Conservation (phyloP, 2,888 invertebrate species). For the Calameuta pallipes region DNA sequence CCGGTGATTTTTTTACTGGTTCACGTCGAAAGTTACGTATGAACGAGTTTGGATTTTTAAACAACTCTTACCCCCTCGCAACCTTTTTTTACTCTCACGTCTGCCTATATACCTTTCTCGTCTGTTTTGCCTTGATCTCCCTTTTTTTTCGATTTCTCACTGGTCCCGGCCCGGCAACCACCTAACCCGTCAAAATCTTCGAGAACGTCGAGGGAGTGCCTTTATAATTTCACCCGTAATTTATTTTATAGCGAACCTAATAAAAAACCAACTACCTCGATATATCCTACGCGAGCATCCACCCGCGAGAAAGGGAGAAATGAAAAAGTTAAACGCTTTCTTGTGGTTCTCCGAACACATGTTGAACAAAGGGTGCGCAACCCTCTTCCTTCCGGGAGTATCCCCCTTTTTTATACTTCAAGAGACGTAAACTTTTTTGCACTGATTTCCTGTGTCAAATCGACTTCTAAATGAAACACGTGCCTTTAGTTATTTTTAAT, state of each 20-base stretch:
- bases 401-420: not conserved
- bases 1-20: slow-evolving; percentile 10
- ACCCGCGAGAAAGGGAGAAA: slow-evolving; percentile 14
- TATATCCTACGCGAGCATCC: slow-evolving; percentile 11
- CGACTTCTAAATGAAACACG: not conserved
- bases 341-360: slow-evolving; percentile 18
- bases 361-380: slow-evolving; percentile 12
- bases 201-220: slow-evolving; percentile 14
- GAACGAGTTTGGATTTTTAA: slow-evolving; percentile 29
- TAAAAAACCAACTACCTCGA: slow-evolving; percentile 39
- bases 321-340: slow-evolving; percentile 44
- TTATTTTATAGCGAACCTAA: slow-evolving; percentile 47
- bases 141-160: not conserved
- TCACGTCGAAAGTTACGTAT: slow-evolving; percentile 34
- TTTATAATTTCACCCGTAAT: slow-evolving; percentile 53
- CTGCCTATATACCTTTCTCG: slow-evolving; percentile 1
- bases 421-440: not conserved
- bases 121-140: slow-evolving; percentile 14
- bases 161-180: not conserved
- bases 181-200: not conserved
- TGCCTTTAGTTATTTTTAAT: not conserved
- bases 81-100: slow-evolving; percentile 5
- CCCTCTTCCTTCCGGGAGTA: not conserved
- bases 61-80: not conserved
- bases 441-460: not conserved